Percentiles rank a stretch among this genome's conserved stretches.
phyloP scores from a whole-genome alignment of 2,797 vertebrate species.

The Erethizon dorsatum region DNA sequence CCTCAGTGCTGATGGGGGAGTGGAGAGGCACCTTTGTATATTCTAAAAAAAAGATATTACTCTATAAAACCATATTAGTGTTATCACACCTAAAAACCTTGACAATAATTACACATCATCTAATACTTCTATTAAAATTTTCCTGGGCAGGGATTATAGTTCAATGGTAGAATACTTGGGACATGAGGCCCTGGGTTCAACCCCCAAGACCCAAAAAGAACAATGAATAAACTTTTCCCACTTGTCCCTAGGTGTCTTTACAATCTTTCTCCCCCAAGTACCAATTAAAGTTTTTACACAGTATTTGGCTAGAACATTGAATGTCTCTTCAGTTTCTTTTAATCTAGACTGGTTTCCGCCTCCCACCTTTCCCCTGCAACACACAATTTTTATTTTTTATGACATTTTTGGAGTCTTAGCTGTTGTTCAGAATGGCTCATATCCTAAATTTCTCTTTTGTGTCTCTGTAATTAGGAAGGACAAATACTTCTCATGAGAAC shows the following conservation, averaged over 20 bases:
- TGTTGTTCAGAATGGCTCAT: background rate
- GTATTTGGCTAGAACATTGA: background rate
- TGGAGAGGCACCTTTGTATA: background rate
- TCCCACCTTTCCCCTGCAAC: background rate
- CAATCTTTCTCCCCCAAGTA: background rate
- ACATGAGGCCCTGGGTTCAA: background rate
- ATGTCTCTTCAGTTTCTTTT: slow-evolving; percentile 48
- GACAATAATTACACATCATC: background rate
- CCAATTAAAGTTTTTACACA: slow-evolving; percentile 16
- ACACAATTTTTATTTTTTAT: background rate
- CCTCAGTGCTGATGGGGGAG: background rate
- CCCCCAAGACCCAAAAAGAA: background rate
- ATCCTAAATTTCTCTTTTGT: background rate
- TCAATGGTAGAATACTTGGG: background rate
- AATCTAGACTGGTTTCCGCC: background rate
- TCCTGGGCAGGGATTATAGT: background rate
- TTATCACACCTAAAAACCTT: slow-evolving; percentile 43
- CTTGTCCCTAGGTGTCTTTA: slow-evolving; percentile 10
- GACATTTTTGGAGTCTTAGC: slow-evolving; percentile 12
- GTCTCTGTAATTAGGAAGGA: background rate
- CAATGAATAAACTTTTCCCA: background rate
- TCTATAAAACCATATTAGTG: background rate
- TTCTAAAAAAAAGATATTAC: slow-evolving; percentile 29
- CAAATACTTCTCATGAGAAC: background rate
- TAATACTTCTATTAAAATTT: slow-evolving; percentile 46